Percentiles rank a stretch among this genome's conserved stretches.
Conservation (phyloP, 2,113 vertebrate species). For the Desmodus rotundus region DNA sequence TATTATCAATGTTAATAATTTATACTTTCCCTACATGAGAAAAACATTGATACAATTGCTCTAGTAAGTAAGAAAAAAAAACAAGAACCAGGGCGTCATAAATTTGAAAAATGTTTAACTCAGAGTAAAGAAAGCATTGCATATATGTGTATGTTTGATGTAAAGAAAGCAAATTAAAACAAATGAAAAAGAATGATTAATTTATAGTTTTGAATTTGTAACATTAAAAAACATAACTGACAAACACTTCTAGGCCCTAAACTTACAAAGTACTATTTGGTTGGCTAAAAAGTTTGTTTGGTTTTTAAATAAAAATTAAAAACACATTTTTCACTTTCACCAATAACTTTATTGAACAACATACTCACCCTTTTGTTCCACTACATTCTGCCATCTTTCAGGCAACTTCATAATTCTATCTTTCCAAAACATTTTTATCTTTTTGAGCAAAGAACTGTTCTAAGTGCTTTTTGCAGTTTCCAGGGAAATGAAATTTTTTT, state of each 20-base stretch:
- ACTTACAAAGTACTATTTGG: not conserved
- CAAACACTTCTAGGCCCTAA: not conserved
- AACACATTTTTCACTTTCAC: no score
- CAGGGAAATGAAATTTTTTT: no score
- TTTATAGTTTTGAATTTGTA: not conserved
- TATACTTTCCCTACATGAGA: not conserved
- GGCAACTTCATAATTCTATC: no score
- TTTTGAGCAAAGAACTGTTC: no score
- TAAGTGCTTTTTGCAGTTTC: no score
- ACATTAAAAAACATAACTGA: not conserved
- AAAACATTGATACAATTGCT: not conserved
- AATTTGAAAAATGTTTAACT: not conserved
- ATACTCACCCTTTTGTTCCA: no score
- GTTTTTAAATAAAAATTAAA: no score
- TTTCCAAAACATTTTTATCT: no score
- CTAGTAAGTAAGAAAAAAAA: not conserved
- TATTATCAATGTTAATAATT: constrained; percentile 43
- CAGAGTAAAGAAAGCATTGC: not conserved
- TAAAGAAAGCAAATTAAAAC: not conserved
- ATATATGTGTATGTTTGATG: not conserved
- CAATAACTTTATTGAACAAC: no score
- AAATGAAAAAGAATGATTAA: not conserved
- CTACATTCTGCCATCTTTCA: no score
- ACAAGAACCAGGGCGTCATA: not conserved
- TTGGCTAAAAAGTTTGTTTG: no score